A percentile compares a stretch with the other conserved stretches of the same genome.
Conservation (phyloP, 2,888 invertebrate species). For the Archaeoteleia sp. region DNA sequence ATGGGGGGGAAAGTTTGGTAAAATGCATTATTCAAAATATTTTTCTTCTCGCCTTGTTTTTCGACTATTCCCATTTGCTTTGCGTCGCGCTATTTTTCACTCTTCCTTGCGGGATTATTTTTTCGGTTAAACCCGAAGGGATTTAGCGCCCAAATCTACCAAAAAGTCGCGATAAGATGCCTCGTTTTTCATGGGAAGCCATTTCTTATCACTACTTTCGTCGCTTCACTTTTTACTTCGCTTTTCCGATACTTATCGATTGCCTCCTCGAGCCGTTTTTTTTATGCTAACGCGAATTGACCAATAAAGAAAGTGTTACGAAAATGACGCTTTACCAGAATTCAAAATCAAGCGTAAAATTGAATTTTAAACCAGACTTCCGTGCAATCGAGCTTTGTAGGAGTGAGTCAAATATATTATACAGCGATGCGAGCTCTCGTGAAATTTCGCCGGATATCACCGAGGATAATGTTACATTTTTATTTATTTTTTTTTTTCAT, state of each 20-base stretch:
- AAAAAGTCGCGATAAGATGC: conserved; percentile 43
- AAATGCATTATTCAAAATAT: neutral
- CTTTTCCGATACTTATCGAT: conserved; percentile 39
- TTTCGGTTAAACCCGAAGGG: conserved; percentile 16
- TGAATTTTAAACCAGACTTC: too few relatives aligned
- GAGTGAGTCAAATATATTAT: too few relatives aligned
- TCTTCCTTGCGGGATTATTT: neutral
- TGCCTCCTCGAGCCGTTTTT: conserved; percentile 23
- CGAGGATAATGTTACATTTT: too few relatives aligned
- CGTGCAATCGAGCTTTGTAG: too few relatives aligned
- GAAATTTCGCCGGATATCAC: too few relatives aligned
- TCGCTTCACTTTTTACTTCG: conserved; percentile 36
- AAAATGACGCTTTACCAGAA: conserved; percentile 19
- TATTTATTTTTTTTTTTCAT: too few relatives aligned
- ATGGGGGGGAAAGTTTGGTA: too few relatives aligned
- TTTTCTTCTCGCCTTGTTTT: neutral
- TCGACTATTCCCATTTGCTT: neutral
- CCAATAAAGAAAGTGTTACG: conserved; percentile 41
- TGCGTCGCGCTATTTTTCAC: too few relatives aligned
- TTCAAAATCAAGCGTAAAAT: too few relatives aligned
- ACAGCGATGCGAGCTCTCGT: too few relatives aligned
- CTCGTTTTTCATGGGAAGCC: conserved; percentile 44
- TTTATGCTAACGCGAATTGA: conserved; percentile 35
- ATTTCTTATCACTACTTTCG: conserved; percentile 39
- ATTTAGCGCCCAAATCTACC: conserved; percentile 31